Evolutionary conservation across 2,797 vertebrate species (phyloP).

Genomic region (Dipus sagitta): DNA sequence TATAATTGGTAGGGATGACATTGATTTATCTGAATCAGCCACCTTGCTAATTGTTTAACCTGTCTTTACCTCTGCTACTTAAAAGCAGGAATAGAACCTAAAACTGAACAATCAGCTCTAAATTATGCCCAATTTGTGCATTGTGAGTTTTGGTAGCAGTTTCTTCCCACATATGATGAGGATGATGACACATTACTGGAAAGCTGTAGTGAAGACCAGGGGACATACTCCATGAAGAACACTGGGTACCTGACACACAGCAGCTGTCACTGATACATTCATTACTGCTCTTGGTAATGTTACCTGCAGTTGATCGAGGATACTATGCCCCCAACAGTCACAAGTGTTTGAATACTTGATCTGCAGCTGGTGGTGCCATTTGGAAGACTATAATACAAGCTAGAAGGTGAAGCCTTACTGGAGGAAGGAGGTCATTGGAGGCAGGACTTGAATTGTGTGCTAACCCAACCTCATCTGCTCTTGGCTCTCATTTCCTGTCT

Average conservation of each 20-base stretch:
- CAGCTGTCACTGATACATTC: neutral
- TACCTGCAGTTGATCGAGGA: no score
- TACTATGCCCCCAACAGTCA: no score
- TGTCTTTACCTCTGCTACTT: neutral
- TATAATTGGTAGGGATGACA: neutral
- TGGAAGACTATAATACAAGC: no score
- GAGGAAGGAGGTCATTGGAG: no score
- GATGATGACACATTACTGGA: neutral
- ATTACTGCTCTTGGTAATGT: neutral
- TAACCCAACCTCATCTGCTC: no score
- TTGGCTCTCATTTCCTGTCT: no score
- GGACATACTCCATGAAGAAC: neutral
- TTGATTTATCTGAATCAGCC: neutral
- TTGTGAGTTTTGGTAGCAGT: neutral
- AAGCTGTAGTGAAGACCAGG: neutral
- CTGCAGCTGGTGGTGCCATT: no score
- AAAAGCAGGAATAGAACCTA: neutral
- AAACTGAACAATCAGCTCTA: neutral
- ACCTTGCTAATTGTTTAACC: neutral
- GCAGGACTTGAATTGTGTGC: no score
- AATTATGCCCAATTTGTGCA: neutral
- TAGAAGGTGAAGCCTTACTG: no score
- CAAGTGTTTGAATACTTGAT: no score
- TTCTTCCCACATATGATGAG: neutral
- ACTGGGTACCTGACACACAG: neutral